Base-by-base conservation (phyloP, 53 echinoderm and acorn worm species). In the Antedon mediterranea region DNA sequence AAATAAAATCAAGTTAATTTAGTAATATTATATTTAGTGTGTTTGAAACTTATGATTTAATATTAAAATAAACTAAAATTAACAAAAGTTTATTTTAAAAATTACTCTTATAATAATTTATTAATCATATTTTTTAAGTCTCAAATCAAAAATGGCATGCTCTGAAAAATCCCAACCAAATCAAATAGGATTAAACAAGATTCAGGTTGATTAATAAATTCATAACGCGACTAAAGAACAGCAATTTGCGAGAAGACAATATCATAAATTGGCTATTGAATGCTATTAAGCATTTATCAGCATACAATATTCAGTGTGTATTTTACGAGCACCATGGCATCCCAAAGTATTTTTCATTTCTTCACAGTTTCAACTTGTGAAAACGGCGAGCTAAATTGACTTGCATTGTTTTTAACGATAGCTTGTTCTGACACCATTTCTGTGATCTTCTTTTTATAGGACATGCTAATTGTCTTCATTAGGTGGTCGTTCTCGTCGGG, bases 131-230 rank as follows among this genome's bases (percentile, higher is more conserved):
- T 57, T 57, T 57, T 13, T 57, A 57, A 57, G 30, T 71, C 79
- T 71, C 31, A 28, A 23, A 71, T 71, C 79, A 71, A 79, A 79
- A 79, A 79, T 71, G 79, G 71, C 32, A 79, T n/a, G 31, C 71
- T 71, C 29, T 32, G 79, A 71, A 79, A 79, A 27, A 79, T 79
- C 71, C 79, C 71, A 31, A 4, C 71, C 33, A 79, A 79, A 71
- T 31, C 71, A 79, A 79, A 70, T 30, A 33, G 32, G 71, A 0
- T 32, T 70, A 57, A 57, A 26, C 23, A 2, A 18, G 11, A 57
- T 57, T 15, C 57, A 3, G 9, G 2, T 57, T 57, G 9, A 57
- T 57, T 57, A 57, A 57, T 57, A 57, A 15, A 57, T 57, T 8
- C 11, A 57, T 57, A 57, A 23, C 57, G 7, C 57, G 14, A 57